These are phyloP conservation scores for Cyprinodon diabolis DNA, from an alignment of 2,797 vertebrate species.

Conservation along the genomic window DNA sequence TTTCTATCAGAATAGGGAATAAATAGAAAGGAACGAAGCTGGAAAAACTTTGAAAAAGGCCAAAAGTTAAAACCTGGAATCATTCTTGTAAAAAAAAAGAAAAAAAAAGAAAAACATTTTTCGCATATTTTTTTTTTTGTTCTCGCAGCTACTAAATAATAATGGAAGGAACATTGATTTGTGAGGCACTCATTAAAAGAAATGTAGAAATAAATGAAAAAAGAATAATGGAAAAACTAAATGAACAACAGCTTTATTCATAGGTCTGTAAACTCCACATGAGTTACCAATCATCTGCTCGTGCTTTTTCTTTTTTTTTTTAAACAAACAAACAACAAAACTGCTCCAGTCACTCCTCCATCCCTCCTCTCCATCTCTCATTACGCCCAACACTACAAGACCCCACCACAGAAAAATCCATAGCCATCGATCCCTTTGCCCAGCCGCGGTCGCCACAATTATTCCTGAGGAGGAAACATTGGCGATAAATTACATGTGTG, in stretches of 20 bases:
- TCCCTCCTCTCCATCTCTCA: conserved; percentile 85
- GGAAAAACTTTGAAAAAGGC: not conserved
- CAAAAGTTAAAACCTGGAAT: not conserved
- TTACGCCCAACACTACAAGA: conserved; percentile 95
- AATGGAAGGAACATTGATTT: not conserved
- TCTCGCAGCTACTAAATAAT: not conserved
- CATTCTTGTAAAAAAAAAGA: not conserved
- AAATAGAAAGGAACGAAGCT: not conserved
- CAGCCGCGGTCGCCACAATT: conserved; percentile 97
- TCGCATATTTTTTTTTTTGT: not conserved
- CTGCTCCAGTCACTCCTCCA: conserved; percentile 73
- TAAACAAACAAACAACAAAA: conserved; percentile 68
- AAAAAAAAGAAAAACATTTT: not conserved
- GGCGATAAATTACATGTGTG: conserved; percentile 98
- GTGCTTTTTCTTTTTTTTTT: conserved; percentile 79
- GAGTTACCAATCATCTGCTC: conserved; percentile 41
- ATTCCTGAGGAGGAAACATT: conserved; percentile 98
- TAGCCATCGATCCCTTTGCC: conserved; percentile 93
- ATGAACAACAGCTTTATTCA: conserved; percentile 20
- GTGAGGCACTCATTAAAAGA: not conserved
- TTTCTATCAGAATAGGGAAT: not conserved
- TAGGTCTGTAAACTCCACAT: conserved; percentile 60
- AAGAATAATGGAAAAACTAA: not conserved
- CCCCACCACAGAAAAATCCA: conserved; percentile 96
- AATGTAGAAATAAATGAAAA: conserved; percentile 11